Evolutionary conservation across 2,888 invertebrate genomes (phyloP), one percentile per base, ranked within the genome.

Genomic region (Coleophora flavipennella): DNA sequence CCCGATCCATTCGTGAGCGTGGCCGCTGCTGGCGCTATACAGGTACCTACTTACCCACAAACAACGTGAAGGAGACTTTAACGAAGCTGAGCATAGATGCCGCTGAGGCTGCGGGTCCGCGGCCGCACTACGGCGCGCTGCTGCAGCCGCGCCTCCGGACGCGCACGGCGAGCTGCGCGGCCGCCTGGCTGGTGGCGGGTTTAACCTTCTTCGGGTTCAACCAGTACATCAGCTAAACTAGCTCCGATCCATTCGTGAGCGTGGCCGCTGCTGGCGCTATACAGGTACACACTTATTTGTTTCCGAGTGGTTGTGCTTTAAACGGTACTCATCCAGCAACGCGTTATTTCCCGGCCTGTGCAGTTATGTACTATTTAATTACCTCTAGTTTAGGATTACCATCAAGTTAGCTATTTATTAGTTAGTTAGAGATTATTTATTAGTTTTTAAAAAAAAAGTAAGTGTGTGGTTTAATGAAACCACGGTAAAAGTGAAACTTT

Each of bases 171-270:
- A 87, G 88, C 50, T 89, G 91, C 59, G 88, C 88, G 51, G 85
- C 89, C 51, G 89, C 91, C 55, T 95, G 94, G 96, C 77, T 92
- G n/a, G 90, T 92, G 3, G 89, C 91, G 9, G 94, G 95, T 0
- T 85, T 95, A 65, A 90, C 92, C 29, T 94, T 92, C 75, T 96
- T 92, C 57, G 95, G 95, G 0, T 88, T 95, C 45, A 91, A 93
- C 35, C 93, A 94, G 69, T 94, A 92, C 69, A 90, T 93, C 49
- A 91, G 92, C 3, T 90, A 92, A 65, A 85, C 93, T 20, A 91
- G 91, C 6, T 92, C 93, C 0, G 86, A 94, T 55, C 91, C 94
- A 9, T 96, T 94, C 57, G 45, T 92, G 1, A 95, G 95, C 61
- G 94, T 95, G 4, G 90, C 92, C 1, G 76, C 87, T 3, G 87